Evolutionary conservation across 2,113 vertebrate genomes (phyloP), one percentile per base, ranked within the genome.

Genomic region (Excalfactoria chinensis): DNA sequence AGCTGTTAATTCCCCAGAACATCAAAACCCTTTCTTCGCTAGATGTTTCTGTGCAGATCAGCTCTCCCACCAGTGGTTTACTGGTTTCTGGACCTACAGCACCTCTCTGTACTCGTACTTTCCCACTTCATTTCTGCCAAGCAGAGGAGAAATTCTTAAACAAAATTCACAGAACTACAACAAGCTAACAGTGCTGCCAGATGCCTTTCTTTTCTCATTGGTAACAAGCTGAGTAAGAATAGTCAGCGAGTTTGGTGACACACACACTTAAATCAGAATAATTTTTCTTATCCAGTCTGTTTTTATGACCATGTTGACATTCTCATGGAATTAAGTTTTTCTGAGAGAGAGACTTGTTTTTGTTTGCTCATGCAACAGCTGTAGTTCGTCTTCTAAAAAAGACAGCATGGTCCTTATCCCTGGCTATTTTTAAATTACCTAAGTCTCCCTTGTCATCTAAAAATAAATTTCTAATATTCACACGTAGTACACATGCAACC

Each of bases 351-450:
- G 26, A 13, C 34, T 55, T 22, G 9, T 73, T 91, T 83, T 17
- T 66, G 44, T 79, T 96, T 82, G 59, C 71, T 89, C 25, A 16
- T 58, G 44, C 12, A 92, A 77, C 89, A 93, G 93, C 78, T 94
- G 75, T 63, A 58, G 5, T 89, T 83, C 51, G 37, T 88, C 79
- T 56, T 88, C 73, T 73, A 51, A 88, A 93, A 92, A 89, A 91
- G 56, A 70, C 13, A n/a, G 14, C 62, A 51, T 40, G 59, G 22
- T 88, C 60, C 18, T 46, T 70, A 44, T 48, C 67, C 20, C 7
- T 43, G 11, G 68, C 51, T 96, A 95, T 89, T 95, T 96, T 95
- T 95, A 86, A 88, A 91, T 72, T 63, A 46, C 46, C 7, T 34
- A 51, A 34, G 71, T 91, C 88, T 83, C 23, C 34, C 25, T 77